These are phyloP conservation scores for Physeter macrocephalus DNA, from an alignment of 2,113 vertebrate species.

Conservation along the genomic window DNA sequence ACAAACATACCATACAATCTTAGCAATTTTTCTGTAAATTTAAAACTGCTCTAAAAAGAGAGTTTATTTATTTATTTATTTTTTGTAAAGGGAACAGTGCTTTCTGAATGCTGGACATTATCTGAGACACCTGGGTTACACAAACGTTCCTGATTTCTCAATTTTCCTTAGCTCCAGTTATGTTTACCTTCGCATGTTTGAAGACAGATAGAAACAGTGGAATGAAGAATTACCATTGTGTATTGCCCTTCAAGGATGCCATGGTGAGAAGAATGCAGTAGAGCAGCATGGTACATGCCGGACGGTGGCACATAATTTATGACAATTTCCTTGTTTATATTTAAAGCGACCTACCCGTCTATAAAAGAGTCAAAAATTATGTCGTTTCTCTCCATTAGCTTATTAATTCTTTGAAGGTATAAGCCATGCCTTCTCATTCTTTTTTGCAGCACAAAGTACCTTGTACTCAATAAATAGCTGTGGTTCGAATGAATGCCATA, in stretches of 20 bases:
- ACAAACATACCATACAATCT: neutral
- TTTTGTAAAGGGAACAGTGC: neutral
- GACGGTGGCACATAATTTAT: slow-evolving; percentile 19
- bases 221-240: neutral
- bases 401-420: neutral
- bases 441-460: neutral
- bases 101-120: neutral
- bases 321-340: slow-evolving; percentile 28
- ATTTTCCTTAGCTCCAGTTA: slow-evolving; percentile 11
- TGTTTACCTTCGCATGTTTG: slow-evolving; percentile 20
- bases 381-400: neutral
- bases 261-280: neutral
- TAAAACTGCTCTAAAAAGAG: neutral
- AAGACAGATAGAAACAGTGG: slow-evolving; percentile 28
- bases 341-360: slow-evolving; percentile 17
- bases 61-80: neutral
- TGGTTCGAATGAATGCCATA: neutral
- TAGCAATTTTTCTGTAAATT: neutral
- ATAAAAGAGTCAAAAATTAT: neutral
- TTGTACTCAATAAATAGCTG: neutral
- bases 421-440: neutral
- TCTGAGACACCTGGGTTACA: neutral
- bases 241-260: neutral
- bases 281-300: neutral
- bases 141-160: neutral